Conservation (phyloP, 1,140 invertebrate species). For the Bradysia coprophila region DNA sequence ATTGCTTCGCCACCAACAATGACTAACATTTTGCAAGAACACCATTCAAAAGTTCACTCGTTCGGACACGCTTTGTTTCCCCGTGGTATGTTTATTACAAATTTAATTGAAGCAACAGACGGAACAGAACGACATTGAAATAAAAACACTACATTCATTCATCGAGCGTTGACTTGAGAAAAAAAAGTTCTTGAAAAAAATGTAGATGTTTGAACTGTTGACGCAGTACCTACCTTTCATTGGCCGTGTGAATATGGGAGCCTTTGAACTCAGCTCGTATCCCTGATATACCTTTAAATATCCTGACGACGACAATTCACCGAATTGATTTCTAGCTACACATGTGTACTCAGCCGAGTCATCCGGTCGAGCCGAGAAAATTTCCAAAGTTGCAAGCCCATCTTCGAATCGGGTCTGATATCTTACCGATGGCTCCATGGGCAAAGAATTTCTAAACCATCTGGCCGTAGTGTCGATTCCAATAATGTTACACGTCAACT, state of each 20-base stretch:
- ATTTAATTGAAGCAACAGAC: no score
- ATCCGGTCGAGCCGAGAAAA: conserved; percentile 36
- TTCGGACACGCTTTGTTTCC: no score
- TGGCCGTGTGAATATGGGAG: conserved; percentile 47
- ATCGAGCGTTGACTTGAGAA: no score
- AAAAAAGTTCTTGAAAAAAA: no score
- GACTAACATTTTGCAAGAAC: no score
- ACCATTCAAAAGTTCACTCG: no score
- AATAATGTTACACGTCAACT: conserved; percentile 68
- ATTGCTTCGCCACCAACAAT: no score
- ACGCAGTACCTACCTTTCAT: conserved; percentile 37
- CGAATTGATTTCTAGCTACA: conserved; percentile 50
- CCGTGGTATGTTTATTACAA: no score
- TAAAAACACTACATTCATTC: no score
- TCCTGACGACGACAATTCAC: conserved; percentile 44
- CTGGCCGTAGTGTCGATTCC: conserved; percentile 61
- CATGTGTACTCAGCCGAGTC: conserved; percentile 60
- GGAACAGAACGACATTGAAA: no score
- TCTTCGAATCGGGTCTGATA: conserved; percentile 37
- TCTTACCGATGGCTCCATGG: conserved; percentile 29
- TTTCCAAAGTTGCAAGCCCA: conserved; percentile 57
- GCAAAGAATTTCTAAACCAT: conserved; percentile 63
- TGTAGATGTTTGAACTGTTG: not conserved
- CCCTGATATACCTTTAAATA: conserved; percentile 49
- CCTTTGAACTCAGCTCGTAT: conserved; percentile 42